Percentiles rank a stretch among this genome's conserved stretches.
Evolutionary conservation across 2,888 invertebrate species (phyloP).

Genomic region (Bhutanitis thaidina): DNA sequence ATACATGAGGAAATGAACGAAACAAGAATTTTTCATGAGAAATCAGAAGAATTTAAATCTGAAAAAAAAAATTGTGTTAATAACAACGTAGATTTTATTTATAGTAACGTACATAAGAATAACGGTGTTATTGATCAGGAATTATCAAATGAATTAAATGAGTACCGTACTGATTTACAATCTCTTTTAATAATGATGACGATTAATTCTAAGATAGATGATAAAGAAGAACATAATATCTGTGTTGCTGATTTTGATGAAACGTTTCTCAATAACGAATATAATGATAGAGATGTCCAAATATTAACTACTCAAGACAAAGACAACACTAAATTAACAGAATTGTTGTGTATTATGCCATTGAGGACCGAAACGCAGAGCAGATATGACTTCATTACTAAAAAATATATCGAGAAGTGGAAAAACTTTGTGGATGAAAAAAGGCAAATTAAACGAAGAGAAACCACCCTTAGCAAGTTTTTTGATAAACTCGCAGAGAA

Average conservation of each 20-base stretch:
- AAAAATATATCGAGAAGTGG: conserved; percentile 60
- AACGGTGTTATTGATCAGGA: conserved; percentile 9
- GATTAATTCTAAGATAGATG: conserved; percentile 41
- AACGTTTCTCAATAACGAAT: conserved; percentile 12
- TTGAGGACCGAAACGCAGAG: conserved; percentile 40
- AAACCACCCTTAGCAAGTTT: conserved; percentile 53
- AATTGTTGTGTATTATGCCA: conserved; percentile 47
- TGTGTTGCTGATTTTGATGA: conserved; percentile 6
- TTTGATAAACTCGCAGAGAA: conserved; percentile 63
- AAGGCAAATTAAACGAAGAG: conserved; percentile 48
- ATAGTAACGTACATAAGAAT: conserved; percentile 12
- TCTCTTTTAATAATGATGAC: conserved; percentile 62
- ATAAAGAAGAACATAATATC: conserved; percentile 26
- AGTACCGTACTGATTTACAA: conserved; percentile 45
- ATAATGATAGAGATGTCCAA: not conserved
- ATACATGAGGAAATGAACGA: no score
- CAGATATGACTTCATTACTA: conserved; percentile 39
- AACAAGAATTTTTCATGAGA: not conserved
- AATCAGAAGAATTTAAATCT: not conserved
- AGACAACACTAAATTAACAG: conserved; percentile 22
- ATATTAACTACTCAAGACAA: conserved; percentile 7
- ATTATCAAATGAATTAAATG: conserved; percentile 4
- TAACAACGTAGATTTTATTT: conserved; percentile 8
- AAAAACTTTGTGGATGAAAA: conserved; percentile 42
- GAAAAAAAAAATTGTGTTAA: not conserved